Base-by-base conservation (phyloP, 2,797 vertebrate genomes). In the Chrosomus eos region DNA sequence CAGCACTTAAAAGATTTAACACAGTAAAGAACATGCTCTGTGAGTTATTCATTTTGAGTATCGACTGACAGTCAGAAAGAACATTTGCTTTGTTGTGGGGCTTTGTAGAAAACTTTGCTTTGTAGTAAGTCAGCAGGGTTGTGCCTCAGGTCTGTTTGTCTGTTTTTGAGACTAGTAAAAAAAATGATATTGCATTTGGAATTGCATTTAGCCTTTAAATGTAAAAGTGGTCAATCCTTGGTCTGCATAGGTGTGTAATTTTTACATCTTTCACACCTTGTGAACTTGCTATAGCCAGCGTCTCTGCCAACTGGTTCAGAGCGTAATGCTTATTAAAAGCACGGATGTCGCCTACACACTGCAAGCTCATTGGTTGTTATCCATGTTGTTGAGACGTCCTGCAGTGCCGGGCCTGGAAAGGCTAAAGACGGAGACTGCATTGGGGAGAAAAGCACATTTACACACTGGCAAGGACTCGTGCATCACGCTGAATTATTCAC, bases 401-500 rank as follows among this genome's bases (percentile, higher is more conserved):
- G 60, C 23, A 11, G 81, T 33, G 76, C 58, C 11, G 7, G 40
- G 36, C 7, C 58, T 38, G 38, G 40, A n/a, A 66, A 66, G 26
- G 51, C 82, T 87, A 76, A 84, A 87, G 82, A 80, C 70, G 40
- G 81, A 84, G 74, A 31, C 28, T 78, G 66, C 0, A 5, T 40
- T 60, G 71, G 77, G 62, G 76, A 66, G 58, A 70, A 84, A 87
- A 80, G 82, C 81, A 83, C 86, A 87, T 87, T 87, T 78, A 58
- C 19, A 8, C 60, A 21, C 28, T 84, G 82, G 82, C 77, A 84
- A 80, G n/a, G 51, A 80, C 28, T 83, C 23, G 10, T 70, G 71
- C 82, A 84, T 84, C 71, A 81, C n/a, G 8, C 60, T 87, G 86
- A 87, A 87, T 87, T 80, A 87, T 87, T 84, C 82, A 87, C 81